A percentile compares a stretch with the other conserved stretches of the same genome.
Conservation (phyloP, 2,797 vertebrate species). For the Cirrhinus molitorella region DNA sequence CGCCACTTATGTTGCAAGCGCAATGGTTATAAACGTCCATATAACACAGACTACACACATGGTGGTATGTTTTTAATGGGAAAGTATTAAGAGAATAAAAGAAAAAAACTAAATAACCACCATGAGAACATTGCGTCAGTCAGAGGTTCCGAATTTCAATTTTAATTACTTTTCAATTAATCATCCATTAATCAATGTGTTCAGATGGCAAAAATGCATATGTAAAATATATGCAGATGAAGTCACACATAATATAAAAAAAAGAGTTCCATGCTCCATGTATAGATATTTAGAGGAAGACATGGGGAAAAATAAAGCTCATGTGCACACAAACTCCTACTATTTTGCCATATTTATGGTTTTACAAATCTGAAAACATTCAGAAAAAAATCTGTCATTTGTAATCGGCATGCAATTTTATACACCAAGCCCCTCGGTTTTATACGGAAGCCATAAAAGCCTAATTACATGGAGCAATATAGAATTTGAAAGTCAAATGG, state of each 20-base stretch:
- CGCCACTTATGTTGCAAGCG: too few species aligned
- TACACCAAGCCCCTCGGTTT: background rate
- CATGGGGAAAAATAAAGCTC: background rate
- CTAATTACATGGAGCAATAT: slow-evolving; percentile 16
- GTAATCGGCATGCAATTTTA: background rate
- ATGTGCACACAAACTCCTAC: background rate
- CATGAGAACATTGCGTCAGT: too few species aligned
- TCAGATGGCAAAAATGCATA: slow-evolving; percentile 1
- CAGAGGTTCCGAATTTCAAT: too few species aligned
- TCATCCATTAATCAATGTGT: too few species aligned
- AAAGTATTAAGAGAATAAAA: too few species aligned
- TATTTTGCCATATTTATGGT: background rate
- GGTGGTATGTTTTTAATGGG: too few species aligned
- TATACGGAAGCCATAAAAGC: background rate
- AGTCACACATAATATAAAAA: background rate
- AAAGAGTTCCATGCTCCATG: background rate
- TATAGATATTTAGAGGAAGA: background rate
- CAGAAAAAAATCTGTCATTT: background rate
- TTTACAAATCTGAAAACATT: background rate
- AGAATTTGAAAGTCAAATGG: slow-evolving; percentile 27
- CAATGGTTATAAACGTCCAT: too few species aligned
- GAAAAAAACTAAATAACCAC: too few species aligned
- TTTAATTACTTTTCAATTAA: too few species aligned
- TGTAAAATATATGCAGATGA: slow-evolving; percentile 8
- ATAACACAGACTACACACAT: too few species aligned